phyloP scores from a whole-genome alignment of 2,797 vertebrate species.

The Huso huso region DNA sequence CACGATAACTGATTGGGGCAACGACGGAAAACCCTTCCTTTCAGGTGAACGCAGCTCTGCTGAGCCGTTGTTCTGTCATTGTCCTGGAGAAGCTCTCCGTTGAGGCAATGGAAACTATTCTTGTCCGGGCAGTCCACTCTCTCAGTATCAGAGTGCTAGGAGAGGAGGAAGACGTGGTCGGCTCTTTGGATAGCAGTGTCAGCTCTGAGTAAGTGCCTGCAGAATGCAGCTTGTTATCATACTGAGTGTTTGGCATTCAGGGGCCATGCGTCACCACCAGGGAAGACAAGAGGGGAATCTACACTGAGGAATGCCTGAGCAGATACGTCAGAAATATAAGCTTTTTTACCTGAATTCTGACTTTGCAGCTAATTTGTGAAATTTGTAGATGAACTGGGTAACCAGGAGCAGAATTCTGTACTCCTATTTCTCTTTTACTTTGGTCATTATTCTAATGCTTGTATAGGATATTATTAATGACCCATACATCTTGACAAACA shows the following conservation, averaged over 20 bases:
- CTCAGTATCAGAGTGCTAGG: conserved; percentile 70
- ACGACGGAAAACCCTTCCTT: conserved; percentile 97
- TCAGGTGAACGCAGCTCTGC: conserved; percentile 85
- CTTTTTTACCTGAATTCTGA: conserved; percentile 18
- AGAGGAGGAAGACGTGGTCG: conserved; percentile 37
- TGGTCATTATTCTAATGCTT: too few species aligned
- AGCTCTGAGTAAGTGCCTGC: conserved; percentile 70
- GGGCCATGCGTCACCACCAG: conserved; percentile 49
- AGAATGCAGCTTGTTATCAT: conserved; percentile 54
- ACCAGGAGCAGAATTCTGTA: not conserved
- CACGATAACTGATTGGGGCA: conserved; percentile 72
- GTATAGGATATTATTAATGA: too few species aligned
- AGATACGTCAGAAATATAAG: conserved; percentile 27
- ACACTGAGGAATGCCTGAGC: conserved; percentile 9
- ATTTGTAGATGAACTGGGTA: conserved; percentile 12
- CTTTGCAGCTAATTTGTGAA: not conserved
- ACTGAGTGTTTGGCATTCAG: conserved; percentile 46
- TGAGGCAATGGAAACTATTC: conserved; percentile 72
- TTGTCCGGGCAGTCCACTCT: conserved; percentile 64
- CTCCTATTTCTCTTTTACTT: conserved; percentile 2
- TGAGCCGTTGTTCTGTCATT: conserved; percentile 89
- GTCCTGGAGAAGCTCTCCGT: conserved; percentile 87
- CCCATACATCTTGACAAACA: too few species aligned
- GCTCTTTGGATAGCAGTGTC: conserved; percentile 38
- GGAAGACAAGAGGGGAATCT: conserved; percentile 26